Conservation (phyloP, 2,797 vertebrate species). For the Manis pentadactyla region DNA sequence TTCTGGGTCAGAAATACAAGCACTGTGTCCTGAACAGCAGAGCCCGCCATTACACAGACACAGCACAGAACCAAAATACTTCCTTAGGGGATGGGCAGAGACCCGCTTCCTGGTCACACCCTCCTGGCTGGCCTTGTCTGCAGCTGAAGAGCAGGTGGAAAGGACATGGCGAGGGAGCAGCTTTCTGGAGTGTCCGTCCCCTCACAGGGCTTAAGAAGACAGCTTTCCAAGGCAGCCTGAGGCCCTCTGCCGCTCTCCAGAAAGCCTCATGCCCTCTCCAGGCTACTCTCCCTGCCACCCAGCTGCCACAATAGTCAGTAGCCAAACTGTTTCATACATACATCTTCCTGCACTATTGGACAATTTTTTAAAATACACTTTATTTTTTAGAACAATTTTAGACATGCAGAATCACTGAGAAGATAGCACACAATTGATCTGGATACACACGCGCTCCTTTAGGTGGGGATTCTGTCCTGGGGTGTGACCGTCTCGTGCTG, state of each 20-base stretch:
- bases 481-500: too few relatives aligned
- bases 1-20: constrained; percentile 12
- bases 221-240: neutral
- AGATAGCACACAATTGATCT: neutral
- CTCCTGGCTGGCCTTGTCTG: constrained; percentile 90
- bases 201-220: neutral
- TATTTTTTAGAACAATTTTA: constrained; percentile 32
- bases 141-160: constrained; percentile 85
- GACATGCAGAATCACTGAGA: constrained; percentile 7
- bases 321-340: neutral
- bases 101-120: constrained; percentile 92
- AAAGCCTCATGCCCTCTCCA: neutral
- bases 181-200: neutral
- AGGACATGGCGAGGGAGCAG: neutral
- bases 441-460: too few relatives aligned
- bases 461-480: too few relatives aligned
- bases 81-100: constrained; percentile 92
- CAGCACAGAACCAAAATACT: constrained; percentile 84
- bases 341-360: neutral
- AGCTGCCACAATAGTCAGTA: neutral
- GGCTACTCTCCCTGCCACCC: neutral
- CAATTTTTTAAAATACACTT: neutral
- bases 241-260: neutral
- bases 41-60: neutral
- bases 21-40: neutral